Percentiles rank a stretch among this genome's conserved stretches.
Evolutionary conservation across 2,113 vertebrate species (phyloP).

Genomic region (Cairina moschata): DNA sequence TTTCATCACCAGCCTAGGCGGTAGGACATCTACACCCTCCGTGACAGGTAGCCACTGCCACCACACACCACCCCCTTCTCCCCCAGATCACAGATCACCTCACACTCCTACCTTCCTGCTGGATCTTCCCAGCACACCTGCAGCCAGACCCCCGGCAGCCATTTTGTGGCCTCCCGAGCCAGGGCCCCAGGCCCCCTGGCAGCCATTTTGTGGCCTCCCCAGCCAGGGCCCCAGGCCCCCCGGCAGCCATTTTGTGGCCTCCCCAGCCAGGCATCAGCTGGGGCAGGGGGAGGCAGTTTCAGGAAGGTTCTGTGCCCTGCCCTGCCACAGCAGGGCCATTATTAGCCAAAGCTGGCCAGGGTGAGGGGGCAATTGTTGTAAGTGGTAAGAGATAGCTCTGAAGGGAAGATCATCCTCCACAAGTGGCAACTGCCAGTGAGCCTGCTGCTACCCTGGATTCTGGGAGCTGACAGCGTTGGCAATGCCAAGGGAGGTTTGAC

Average conservation of each 20-base stretch:
- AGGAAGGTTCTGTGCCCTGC: fast-evolving
- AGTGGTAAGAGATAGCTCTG: not conserved
- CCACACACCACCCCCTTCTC: fast-evolving
- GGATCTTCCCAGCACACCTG: fast-evolving
- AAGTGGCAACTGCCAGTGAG: not conserved
- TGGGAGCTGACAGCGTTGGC: not conserved
- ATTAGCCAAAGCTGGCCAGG: not conserved
- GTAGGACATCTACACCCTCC: fast-evolving
- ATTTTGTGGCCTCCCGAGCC: not conserved
- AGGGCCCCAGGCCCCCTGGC: no score
- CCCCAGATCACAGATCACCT: fast-evolving
- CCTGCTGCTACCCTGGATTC: fast-evolving
- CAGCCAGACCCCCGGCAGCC: not conserved
- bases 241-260: not conserved
- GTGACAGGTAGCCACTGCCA: fast-evolving
- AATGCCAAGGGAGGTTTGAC: not conserved
- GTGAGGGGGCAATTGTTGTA: not conserved
- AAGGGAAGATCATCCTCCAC: fast-evolving
- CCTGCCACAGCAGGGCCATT: not conserved
- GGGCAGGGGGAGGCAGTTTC: not conserved
- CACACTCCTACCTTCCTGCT: fast-evolving
- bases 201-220: no score
- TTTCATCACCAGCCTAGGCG: fast-evolving
- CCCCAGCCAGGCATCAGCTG: not conserved
- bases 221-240: fast-evolving